Base-by-base conservation (phyloP, 1,140 invertebrate genomes). In the Hyles euphorbiae region DNA sequence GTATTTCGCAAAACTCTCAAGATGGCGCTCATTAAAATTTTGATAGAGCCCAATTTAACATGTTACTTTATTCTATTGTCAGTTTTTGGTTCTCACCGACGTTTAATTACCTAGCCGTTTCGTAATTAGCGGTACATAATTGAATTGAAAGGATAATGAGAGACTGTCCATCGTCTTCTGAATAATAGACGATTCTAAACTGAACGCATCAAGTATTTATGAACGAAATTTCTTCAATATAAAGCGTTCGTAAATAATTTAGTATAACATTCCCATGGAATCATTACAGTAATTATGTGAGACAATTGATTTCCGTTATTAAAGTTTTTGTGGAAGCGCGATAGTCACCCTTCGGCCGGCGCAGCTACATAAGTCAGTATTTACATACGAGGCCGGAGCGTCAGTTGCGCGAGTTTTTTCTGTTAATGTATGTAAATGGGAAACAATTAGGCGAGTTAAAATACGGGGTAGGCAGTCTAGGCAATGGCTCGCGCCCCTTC, bases 371-470 rank as follows among this genome's bases (percentile, higher is more conserved):
- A 80, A 73, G 65, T 63, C 65, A 60, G 63, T 81, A 83, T 83
- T 83, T 87, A 86, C 75, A 82, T 83, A 85, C 70, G 64, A 73
- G 74, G 74, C 67, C 70, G 67, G 53, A 66, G 71, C 80, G 85
- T 76, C 80, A 85, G 83, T 87, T 87, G 83, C 65, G 70, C 67
- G 72, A 67, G 54, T 71, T 83, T 87, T 87, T 79, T 76, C 75
- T 70, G 74, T 80, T 87, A 88, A 88, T 88, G 70, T 88, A 88
- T 88, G 83, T 85, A 88, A 88, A 88, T 88, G 85, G 81, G 82
- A 88, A 87, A 76, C 85, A 88, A 88, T 88, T 88, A 88, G 82
- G 83, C 81, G 78, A 84, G 81, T 88, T 88, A 87, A 87, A 78
- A 87, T 79, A 80, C 84, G 82, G 83, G 85, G 85, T 81, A 81